Conservation (phyloP, 1,140 invertebrate species). For the Mya arenaria region DNA sequence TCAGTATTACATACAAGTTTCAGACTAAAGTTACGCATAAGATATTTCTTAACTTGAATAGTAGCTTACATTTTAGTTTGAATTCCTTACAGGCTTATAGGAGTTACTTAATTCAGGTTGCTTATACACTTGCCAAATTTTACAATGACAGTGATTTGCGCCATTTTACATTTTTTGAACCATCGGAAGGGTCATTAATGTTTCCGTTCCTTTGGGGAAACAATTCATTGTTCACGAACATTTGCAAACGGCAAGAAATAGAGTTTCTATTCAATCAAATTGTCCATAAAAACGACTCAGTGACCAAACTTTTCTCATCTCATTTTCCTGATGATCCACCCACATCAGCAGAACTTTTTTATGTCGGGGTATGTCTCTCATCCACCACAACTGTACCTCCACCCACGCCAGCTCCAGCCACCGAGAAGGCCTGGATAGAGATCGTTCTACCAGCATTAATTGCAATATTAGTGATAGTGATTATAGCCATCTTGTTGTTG, state of each 20-base stretch:
- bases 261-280: slow-evolving; percentile 31
- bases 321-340: slow-evolving; percentile 32
- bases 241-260: slow-evolving; percentile 29
- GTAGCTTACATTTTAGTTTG: slow-evolving; percentile 7
- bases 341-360: slow-evolving; percentile 22
- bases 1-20: slow-evolving; percentile 41
- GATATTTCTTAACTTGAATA: slow-evolving; percentile 27
- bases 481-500: slow-evolving; percentile 41
- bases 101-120: slow-evolving; percentile 27
- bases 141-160: slow-evolving; percentile 8
- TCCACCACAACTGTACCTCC: not conserved
- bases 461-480: slow-evolving; percentile 54
- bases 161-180: slow-evolving; percentile 34
- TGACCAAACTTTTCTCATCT: slow-evolving; percentile 28
- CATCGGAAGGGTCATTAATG: slow-evolving; percentile 37
- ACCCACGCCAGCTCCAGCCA: not conserved
- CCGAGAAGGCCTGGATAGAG: slow-evolving; percentile 39
- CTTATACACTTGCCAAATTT: slow-evolving; percentile 27
- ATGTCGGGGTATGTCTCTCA: slow-evolving; percentile 43
- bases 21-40: slow-evolving; percentile 25
- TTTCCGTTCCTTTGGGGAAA: slow-evolving; percentile 53
- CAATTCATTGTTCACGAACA: slow-evolving; percentile 43
- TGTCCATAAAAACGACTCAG: slow-evolving; percentile 26
- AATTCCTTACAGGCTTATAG: not conserved
- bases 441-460: slow-evolving; percentile 55